Percentiles rank a stretch among this genome's conserved stretches.
These are phyloP conservation scores for Tinea semifulvella DNA, from an alignment of 2,888 invertebrate genomes.

Conservation along the genomic window DNA sequence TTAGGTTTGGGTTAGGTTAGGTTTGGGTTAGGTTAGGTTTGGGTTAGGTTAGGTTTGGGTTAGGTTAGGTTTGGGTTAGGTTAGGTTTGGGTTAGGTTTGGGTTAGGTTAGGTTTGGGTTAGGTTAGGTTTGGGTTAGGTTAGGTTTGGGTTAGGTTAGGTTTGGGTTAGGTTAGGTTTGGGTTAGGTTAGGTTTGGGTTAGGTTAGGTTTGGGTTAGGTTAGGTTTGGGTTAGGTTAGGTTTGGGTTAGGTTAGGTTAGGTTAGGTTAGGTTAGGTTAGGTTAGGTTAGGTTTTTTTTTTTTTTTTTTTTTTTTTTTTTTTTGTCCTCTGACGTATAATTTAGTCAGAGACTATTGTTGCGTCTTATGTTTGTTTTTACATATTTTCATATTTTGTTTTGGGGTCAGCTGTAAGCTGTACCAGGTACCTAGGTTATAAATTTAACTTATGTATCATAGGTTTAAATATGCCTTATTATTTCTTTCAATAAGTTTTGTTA, in stretches of 20 bases:
- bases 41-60: background rate
- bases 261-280: conserved; percentile 14
- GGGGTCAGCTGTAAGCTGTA: too few relatives aligned
- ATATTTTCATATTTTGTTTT: too few relatives aligned
- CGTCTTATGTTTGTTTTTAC: too few relatives aligned
- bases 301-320: too few relatives aligned
- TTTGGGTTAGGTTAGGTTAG: conserved; percentile 12
- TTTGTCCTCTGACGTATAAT: too few relatives aligned
- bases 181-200: conserved; percentile 5
- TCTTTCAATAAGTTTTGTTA: too few relatives aligned
- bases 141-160: conserved; percentile 1
- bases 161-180: conserved; percentile 1
- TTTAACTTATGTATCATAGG: too few relatives aligned
- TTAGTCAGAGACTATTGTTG: too few relatives aligned
- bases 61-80: background rate
- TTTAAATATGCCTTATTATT: too few relatives aligned
- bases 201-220: conserved; percentile 3
- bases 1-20: conserved; percentile 14
- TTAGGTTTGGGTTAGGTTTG: conserved; percentile 1
- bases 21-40: conserved; percentile 10
- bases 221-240: background rate
- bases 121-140: background rate
- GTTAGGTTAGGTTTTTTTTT: conserved; percentile 13
- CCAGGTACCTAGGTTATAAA: too few relatives aligned
- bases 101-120: conserved; percentile 4